Base-by-base conservation (phyloP, 2,888 invertebrate genomes). In the Ectropis crepuscularia region DNA sequence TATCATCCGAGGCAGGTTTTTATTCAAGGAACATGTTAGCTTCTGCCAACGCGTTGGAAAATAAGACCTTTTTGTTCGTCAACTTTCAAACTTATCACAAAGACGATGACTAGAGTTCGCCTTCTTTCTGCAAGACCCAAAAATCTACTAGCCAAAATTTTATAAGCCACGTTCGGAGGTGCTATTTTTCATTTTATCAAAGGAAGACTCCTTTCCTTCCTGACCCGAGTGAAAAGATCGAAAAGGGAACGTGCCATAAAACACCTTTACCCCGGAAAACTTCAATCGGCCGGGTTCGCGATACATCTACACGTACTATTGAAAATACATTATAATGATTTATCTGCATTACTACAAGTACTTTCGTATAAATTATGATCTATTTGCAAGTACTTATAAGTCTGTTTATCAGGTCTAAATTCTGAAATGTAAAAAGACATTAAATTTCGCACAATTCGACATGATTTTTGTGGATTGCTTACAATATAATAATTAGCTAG, bases 111-210 rank as follows among this genome's bases (percentile, higher is more conserved):
- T 65, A 70, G 71, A 76, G 10, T 12, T 38, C 16, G 77, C 72
- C 77, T 73, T 79, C 79, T 73, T 60, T 69, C 72, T 71, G 79
- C 74, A 79, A 82, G 75, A 69, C 73, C 71, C 67, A 74, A 72
- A 76, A 73, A 74, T 74, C 76, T 73, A 77, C 72, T 62, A 66
- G 12, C 16, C 37, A 38, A 47, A 39, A 11, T 39, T 28, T 75
- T 72, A 59, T 75, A 80, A 79, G 84, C 82, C 80, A 83, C 76
- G 81, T 85, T 80, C 82, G 78, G 79, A 83, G 82, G 81, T 80
- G 83, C 86, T 89, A 89, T 90, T 90, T 90, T 89, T 90, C 88
- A 88, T 82, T 86, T 87, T 89, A 89, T 92, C 89, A 90, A 90
- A 90, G 83, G 86, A 84, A 83, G 85, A 80, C 83, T 76, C 81